These are phyloP conservation scores for Drosophila burlai DNA, from an alignment of 1,140 invertebrate genomes.

Conservation along the genomic window DNA sequence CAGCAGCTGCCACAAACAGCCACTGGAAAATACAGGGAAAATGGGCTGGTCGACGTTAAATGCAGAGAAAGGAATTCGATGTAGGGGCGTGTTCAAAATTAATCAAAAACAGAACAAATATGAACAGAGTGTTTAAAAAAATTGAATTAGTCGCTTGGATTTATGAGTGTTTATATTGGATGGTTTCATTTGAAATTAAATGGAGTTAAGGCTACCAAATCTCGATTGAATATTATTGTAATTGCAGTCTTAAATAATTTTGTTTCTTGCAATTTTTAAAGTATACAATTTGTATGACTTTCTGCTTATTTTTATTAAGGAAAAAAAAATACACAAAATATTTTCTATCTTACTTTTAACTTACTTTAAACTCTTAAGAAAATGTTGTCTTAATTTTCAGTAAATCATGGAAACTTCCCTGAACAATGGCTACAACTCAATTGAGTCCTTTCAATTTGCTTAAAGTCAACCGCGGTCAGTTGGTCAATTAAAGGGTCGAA, in stretches of 20 bases:
- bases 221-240: background rate
- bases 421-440: conserved; percentile 10
- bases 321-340: too few relatives aligned
- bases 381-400: background rate
- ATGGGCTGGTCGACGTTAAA: conserved; percentile 27
- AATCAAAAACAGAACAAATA: conserved; percentile 51
- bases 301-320: background rate
- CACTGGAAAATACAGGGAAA: conserved; percentile 1
- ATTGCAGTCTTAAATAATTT: too few relatives aligned
- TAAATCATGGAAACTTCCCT: background rate
- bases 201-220: too few relatives aligned
- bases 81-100: conserved; percentile 36
- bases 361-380: background rate
- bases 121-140: background rate
- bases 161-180: background rate
- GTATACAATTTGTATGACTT: background rate
- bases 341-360: background rate
- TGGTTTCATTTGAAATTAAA: background rate
- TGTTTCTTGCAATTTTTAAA: too few relatives aligned
- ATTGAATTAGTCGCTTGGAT: background rate
- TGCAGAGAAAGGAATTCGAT: conserved; percentile 22
- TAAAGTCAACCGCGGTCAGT: conserved; percentile 76
- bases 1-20: conserved; percentile 62
- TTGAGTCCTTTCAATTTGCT: conserved; percentile 60
- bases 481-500: conserved; percentile 79